phyloP scores from a whole-genome alignment of 2,113 vertebrate genomes.

The Siniperca knerii region DNA sequence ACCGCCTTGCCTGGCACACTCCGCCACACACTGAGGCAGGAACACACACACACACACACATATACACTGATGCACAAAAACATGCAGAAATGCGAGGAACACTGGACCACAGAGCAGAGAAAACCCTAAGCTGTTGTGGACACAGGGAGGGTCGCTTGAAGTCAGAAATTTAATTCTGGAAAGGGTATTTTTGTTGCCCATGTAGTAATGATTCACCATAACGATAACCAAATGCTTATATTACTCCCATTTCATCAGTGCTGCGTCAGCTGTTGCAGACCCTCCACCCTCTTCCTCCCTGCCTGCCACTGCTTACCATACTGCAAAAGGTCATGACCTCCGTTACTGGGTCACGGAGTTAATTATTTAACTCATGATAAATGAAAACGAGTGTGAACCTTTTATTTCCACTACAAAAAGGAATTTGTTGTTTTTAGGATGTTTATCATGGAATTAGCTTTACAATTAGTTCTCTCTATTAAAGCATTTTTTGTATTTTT shows the following conservation, averaged over 20 bases:
- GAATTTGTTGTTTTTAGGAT: neutral
- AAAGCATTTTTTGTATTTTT: neutral
- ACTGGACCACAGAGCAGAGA: conserved; percentile 11
- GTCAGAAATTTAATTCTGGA: neutral
- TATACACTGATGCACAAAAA: neutral
- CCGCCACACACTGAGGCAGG: conserved; percentile 22
- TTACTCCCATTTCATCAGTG: conserved; percentile 62
- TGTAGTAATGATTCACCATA: conserved; percentile 40
- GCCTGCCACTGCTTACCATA: neutral
- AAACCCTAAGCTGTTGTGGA: neutral
- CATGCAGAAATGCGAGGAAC: conserved; percentile 7
- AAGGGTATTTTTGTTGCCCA: neutral
- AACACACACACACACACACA: neutral
- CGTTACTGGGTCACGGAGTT: conserved; percentile 10
- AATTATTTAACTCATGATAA: conserved; percentile 21
- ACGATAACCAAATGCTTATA: conserved; percentile 46
- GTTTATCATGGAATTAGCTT: neutral
- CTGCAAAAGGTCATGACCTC: conserved; percentile 40
- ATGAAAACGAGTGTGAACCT: neutral
- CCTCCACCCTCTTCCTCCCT: neutral
- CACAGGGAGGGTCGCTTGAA: neutral
- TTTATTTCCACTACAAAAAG: neutral
- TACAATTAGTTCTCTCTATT: neutral
- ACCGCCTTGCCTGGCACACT: conserved; percentile 40
- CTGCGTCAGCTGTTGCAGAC: conserved; percentile 37